These are phyloP conservation scores for Drosophila ananassae DNA, from an alignment of 1,140 invertebrate genomes.

Conservation along the genomic window DNA sequence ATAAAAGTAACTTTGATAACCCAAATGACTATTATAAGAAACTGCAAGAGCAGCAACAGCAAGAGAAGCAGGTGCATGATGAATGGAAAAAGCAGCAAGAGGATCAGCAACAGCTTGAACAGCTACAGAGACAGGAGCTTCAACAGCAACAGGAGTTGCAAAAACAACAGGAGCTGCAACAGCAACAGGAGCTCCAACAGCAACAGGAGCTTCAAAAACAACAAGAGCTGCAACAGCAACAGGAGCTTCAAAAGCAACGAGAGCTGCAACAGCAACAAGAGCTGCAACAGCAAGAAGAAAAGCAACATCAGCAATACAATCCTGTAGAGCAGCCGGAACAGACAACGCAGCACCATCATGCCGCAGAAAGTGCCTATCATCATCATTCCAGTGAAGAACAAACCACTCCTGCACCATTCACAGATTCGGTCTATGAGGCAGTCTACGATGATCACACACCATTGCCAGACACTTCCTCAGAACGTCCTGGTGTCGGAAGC, in stretches of 20 bases:
- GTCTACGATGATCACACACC: conserved; percentile 51
- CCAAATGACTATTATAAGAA: conserved; percentile 63
- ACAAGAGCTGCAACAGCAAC: not conserved
- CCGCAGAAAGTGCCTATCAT: conserved; percentile 1
- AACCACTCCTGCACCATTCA: conserved; percentile 48
- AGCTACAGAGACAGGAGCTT: not conserved
- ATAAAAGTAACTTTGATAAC: conserved; percentile 50
- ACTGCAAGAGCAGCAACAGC: conserved; percentile 41
- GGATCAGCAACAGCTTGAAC: not conserved
- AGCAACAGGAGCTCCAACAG: not conserved
- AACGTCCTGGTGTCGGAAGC: conserved; percentile 15
- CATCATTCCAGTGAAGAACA: conserved; percentile 9
- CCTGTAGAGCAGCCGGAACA: not conserved
- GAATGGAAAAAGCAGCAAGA: conserved; percentile 3
- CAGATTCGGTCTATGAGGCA: conserved; percentile 38
- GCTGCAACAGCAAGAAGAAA: not conserved
- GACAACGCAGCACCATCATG: not conserved
- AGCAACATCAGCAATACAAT: conserved; percentile 1
- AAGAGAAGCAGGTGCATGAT: not conserved
- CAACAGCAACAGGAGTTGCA: not conserved
- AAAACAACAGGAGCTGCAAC: not conserved
- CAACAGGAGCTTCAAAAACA: not conserved
- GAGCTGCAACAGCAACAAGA: not conserved
- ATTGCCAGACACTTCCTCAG: conserved; percentile 13
- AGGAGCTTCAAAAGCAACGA: not conserved